phyloP scores from a whole-genome alignment of 2,888 invertebrate species.

The Frankliniella fusca region DNA sequence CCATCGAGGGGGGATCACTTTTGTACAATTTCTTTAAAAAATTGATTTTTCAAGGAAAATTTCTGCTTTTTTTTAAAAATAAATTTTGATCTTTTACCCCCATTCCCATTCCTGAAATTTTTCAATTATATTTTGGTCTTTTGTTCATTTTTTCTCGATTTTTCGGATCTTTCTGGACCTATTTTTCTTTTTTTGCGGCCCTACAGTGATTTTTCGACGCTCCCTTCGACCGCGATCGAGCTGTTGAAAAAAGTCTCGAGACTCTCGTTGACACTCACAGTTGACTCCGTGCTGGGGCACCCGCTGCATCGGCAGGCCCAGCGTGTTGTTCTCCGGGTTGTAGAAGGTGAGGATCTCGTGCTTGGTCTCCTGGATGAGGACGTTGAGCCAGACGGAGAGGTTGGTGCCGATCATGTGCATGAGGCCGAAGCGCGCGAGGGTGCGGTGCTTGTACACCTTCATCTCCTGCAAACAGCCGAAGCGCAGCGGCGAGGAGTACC shows the following conservation, averaged over 20 bases:
- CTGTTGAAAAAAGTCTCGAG: no score
- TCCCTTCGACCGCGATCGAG: conserved; percentile 40
- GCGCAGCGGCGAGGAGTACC: not conserved
- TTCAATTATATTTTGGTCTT: no score
- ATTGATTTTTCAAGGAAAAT: no score
- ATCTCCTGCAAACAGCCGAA: conserved; percentile 61
- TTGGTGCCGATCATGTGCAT: conserved; percentile 99
- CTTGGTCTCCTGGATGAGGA: conserved; percentile 90
- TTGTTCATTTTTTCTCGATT: no score
- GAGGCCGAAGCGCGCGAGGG: conserved; percentile 87
- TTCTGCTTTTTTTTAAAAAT: no score
- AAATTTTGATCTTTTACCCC: no score
- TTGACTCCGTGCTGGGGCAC: conserved; percentile 47
- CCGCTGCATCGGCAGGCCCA: conserved; percentile 45
- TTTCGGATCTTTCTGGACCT: no score
- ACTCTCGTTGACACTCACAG: conserved; percentile 33
- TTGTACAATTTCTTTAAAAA: no score
- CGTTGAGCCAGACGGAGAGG: conserved; percentile 93
- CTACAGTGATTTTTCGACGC: no score
- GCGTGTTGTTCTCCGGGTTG: conserved; percentile 70
- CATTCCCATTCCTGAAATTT: no score
- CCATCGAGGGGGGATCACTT: no score
- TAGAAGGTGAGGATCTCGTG: conserved; percentile 90
- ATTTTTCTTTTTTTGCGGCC: no score
- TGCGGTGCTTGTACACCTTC: conserved; percentile 81